Evolutionary conservation across 2,888 invertebrate genomes (phyloP).

Genomic region (Euphydryas editha): DNA sequence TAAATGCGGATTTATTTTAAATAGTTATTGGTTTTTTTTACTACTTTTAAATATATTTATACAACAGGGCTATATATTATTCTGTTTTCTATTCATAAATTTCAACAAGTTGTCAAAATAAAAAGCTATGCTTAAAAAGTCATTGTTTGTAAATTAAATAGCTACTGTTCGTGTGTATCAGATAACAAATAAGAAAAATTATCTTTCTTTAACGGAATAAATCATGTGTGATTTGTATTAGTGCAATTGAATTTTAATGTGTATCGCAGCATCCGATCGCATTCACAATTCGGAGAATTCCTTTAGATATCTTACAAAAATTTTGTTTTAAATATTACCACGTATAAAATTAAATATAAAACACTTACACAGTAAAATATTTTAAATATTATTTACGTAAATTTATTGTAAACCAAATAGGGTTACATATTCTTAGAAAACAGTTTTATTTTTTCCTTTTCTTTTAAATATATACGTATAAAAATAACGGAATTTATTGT

Average conservation of each 20-base stretch:
- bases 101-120: constrained; percentile 43
- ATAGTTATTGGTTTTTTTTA: too few relatives aligned
- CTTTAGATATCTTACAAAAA: constrained; percentile 20
- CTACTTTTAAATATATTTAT: background rate
- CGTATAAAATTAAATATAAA: constrained; percentile 36
- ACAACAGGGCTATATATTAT: background rate
- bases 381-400: background rate
- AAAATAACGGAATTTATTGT: background rate
- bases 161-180: constrained; percentile 29
- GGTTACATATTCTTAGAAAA: background rate
- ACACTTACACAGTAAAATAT: background rate
- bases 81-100: constrained; percentile 1
- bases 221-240: constrained; percentile 28
- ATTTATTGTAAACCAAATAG: background rate
- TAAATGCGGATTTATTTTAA: constrained; percentile 7
- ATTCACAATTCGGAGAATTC: constrained; percentile 59
- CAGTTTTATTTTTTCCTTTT: too few relatives aligned
- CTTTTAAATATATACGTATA: too few relatives aligned
- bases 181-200: constrained; percentile 29
- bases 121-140: constrained; percentile 39
- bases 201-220: constrained; percentile 23
- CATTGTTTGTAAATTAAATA: constrained; percentile 45
- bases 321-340: constrained; percentile 22
- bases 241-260: constrained; percentile 52
- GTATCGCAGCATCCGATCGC: constrained; percentile 63